Percentiles rank a stretch among this genome's conserved stretches.
Evolutionary conservation across 2,888 invertebrate genomes (phyloP).

Genomic region (Lysandra bellargus): DNA sequence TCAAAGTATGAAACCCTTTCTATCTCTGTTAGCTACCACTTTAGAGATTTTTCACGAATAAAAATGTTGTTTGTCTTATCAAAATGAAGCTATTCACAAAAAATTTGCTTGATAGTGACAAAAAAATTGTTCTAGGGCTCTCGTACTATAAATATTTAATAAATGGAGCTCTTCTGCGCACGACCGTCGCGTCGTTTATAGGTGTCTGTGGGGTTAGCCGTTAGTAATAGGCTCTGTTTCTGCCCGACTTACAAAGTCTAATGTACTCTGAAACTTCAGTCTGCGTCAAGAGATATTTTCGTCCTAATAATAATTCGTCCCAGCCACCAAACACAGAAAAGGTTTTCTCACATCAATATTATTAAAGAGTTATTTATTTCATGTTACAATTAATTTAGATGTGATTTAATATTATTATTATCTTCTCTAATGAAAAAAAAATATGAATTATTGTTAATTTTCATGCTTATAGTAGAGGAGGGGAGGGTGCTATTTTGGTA

Average conservation of each 20-base stretch:
- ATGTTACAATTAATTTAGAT: background rate
- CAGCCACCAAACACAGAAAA: background rate
- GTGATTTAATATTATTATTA: background rate
- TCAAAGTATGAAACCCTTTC: no score
- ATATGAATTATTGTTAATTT: no score
- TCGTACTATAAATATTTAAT: background rate
- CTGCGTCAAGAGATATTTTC: conserved; percentile 1
- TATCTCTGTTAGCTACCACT: no score
- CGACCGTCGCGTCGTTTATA: conserved; percentile 17
- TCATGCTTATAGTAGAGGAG: no score
- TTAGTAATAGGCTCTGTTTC: background rate
- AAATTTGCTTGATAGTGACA: no score
- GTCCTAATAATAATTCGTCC: background rate
- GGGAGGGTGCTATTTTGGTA: no score
- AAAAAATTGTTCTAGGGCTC: no score
- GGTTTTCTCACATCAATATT: background rate
- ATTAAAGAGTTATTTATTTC: background rate
- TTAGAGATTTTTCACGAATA: no score
- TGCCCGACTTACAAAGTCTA: background rate
- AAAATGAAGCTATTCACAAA: no score
- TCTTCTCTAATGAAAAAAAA: no score
- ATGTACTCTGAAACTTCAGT: conserved; percentile 7
- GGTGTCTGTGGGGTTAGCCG: background rate
- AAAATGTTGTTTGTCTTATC: no score
- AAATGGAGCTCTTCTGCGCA: conserved; percentile 20